A percentile compares a stretch with the other conserved stretches of the same genome.
Conservation (phyloP, 2,113 vertebrate genomes). For the Cynopterus brachyotis region DNA sequence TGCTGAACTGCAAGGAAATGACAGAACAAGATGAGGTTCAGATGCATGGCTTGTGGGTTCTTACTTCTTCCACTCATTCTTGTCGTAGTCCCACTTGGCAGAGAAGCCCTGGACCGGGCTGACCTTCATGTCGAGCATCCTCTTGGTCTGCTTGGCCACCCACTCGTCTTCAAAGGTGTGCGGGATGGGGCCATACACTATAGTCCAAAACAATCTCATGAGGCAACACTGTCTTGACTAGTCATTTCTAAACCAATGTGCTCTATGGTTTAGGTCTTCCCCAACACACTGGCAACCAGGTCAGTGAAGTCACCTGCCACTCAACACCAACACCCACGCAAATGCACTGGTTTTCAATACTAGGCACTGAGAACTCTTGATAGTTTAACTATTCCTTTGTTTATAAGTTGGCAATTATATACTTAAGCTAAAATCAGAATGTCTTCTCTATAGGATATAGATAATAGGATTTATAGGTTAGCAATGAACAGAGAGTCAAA, state of each 20-base stretch:
- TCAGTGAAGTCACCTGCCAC: not conserved
- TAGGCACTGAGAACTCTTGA: not conserved
- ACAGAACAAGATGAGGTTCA: constrained; percentile 60
- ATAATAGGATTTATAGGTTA: not conserved
- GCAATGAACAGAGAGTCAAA: not conserved
- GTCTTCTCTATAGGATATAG: fast-evolving
- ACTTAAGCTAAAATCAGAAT: not conserved
- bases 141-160: constrained; percentile 90
- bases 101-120: constrained; percentile 91
- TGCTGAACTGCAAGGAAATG: constrained; percentile 74
- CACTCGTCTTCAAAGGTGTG: constrained; percentile 90
- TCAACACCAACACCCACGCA: too few species aligned
- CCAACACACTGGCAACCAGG: not conserved
- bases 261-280: not conserved
- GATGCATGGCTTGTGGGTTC: not conserved
- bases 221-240: not conserved
- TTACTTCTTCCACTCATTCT: constrained; percentile 97
- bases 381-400: not conserved
- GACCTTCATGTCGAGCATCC: constrained; percentile 94
- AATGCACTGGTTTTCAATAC: not conserved
- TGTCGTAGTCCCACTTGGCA: constrained; percentile 95
- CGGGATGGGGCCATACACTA: constrained; percentile 92
- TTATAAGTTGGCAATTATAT: not conserved
- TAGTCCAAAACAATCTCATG: not conserved
- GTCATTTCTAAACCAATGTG: fast-evolving